Conservation (phyloP, 1,140 invertebrate species). For the Octopus bimaculoides region DNA sequence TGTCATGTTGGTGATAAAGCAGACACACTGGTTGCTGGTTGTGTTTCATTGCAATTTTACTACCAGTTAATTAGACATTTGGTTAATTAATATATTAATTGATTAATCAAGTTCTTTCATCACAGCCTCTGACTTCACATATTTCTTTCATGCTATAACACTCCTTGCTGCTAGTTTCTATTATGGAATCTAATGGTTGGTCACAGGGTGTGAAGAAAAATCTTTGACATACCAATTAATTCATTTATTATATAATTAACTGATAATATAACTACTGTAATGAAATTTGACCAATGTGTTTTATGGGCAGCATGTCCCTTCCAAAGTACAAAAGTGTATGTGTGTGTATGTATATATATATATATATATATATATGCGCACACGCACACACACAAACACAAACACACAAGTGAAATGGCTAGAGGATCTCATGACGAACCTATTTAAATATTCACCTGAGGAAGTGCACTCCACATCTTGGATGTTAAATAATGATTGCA, state of each 20-base stretch:
- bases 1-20: background rate
- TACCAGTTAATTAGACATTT: background rate
- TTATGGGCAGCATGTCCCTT: background rate
- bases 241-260: too few species aligned
- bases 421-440: too few species aligned
- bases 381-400: background rate
- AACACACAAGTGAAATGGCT: background rate
- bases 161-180: too few species aligned
- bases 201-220: too few species aligned
- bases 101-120: background rate
- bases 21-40: too few species aligned
- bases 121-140: background rate
- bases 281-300: background rate
- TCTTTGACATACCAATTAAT: too few species aligned
- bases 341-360: background rate
- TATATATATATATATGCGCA: background rate
- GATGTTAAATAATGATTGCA: too few species aligned
- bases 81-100: background rate
- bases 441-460: too few species aligned
- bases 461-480: too few species aligned
- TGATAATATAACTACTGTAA: too few species aligned
- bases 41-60: too few species aligned
- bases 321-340: background rate
- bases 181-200: too few species aligned
- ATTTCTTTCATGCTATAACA: background rate